Evolutionary conservation across 2,888 invertebrate genomes (phyloP).

Genomic region (Erannis defoliaria): DNA sequence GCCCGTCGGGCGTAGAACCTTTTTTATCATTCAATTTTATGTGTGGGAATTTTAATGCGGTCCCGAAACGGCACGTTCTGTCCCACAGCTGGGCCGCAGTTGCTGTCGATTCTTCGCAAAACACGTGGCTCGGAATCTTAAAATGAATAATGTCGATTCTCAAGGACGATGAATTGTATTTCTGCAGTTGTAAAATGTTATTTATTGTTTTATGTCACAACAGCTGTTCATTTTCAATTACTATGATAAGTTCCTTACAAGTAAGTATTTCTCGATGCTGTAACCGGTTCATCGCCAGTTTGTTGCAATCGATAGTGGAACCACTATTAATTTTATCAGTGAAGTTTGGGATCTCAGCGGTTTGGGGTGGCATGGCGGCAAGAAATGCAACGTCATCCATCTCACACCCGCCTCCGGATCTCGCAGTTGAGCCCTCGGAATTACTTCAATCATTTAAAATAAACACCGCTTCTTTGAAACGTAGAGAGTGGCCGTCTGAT

Average conservation of each 20-base stretch:
- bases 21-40: conserved; percentile 80
- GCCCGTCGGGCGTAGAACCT: conserved; percentile 73
- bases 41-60: conserved; percentile 85
- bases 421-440: conserved; percentile 65
- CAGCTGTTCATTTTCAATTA: conserved; percentile 80
- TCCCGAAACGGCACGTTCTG: conserved; percentile 82
- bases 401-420: conserved; percentile 64
- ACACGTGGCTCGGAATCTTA: conserved; percentile 72
- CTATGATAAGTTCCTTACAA: conserved; percentile 60
- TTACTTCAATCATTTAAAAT: conserved; percentile 78
- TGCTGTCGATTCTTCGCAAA: conserved; percentile 72
- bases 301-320: conserved; percentile 70
- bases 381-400: conserved; percentile 78
- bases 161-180: conserved; percentile 51
- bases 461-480: conserved; percentile 75
- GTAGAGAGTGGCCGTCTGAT: conserved; percentile 65
- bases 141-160: conserved; percentile 57
- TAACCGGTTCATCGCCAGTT: conserved; percentile 72
- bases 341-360: conserved; percentile 60
- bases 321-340: conserved; percentile 77
- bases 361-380: conserved; percentile 43
- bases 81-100: conserved; percentile 79
- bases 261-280: conserved; percentile 67
- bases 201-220: conserved; percentile 66
- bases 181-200: conserved; percentile 51